Evolutionary conservation across 2,888 invertebrate species (phyloP), one percentile per base, ranked within the genome.

Genomic region (Chrysopilus asiliformis): DNA sequence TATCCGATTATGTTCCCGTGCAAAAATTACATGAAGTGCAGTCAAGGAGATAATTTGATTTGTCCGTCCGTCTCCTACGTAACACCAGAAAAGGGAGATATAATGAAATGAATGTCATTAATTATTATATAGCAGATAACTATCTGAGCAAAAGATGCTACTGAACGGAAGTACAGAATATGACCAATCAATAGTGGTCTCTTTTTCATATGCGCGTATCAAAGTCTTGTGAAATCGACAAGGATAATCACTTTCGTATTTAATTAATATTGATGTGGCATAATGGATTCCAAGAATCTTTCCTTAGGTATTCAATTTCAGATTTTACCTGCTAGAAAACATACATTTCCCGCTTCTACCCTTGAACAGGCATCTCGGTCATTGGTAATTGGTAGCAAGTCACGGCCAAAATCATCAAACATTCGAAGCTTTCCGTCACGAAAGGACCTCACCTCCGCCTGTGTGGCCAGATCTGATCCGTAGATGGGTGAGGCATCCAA

Each of bases 1-100:
- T 2, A 87, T 53, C 1, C 84, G 71, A 58, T 87, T 89, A 57
- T 87, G 87, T 51, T 87, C 86, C 19, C 87, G 68, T 13, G 80
- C 70, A 53, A 82, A 76, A 6, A 86, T 51, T 2, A 77, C 75
- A 46, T 87, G 86, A 1, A 85, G 51, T 0, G 76, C 70, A 1
- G 79, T 77, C 29, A 86, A 64, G 0, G 81, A 78, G 7, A 83
- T 74, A 48, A 82, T 76, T 56, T 84, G 83, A 60, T 86, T 85
- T 2, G 74, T 76, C 43, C 84, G 73, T 4, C 69, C 69, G 53
- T 86, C 86, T 9, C 85, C 85, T 82, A 42, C 2, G 41, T 40
- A 34, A 22, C n/a, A n/a, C n/a, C n/a, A n/a, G n/a, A n/a, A n/a
- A n/a, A n/a, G n/a, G n/a, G n/a, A n/a, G n/a, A n/a, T n/a, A n/a